Conservation (phyloP, 2,888 invertebrate genomes). For the Oscheius myriophilus region DNA sequence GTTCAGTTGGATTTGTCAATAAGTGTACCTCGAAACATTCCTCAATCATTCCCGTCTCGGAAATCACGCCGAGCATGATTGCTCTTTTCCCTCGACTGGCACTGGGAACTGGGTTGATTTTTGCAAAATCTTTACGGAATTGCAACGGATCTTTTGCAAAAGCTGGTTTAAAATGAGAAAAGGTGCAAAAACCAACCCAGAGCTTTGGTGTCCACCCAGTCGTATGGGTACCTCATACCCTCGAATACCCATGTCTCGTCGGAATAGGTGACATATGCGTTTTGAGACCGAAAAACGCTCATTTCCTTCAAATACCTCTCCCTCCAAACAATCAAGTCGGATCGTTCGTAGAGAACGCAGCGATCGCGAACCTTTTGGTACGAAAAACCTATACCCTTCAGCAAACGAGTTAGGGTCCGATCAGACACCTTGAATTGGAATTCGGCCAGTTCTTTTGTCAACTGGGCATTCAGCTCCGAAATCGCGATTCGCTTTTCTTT, state of each 20-base stretch:
- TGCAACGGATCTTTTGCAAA: not conserved
- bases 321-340: not conserved
- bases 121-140: not conserved
- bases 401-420: not conserved
- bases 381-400: not conserved
- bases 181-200: not conserved
- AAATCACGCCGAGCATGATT: not conserved
- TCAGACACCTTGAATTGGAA: not conserved
- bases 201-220: not conserved
- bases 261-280: not conserved
- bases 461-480: not conserved
- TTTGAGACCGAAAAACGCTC: not conserved
- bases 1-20: too few species aligned
- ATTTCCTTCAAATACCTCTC: not conserved
- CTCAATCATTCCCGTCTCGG: not conserved
- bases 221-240: not conserved
- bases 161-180: not conserved
- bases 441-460: not conserved
- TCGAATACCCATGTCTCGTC: not conserved
- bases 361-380: not conserved
- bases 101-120: not conserved
- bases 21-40: not conserved
- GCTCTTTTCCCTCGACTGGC: not conserved
- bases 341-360: not conserved
- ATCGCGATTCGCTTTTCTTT: not conserved